A percentile compares a stretch with the other conserved stretches of the same genome.
Conservation (phyloP, 2,888 invertebrate genomes). For the Ypsolopha scabrella region DNA sequence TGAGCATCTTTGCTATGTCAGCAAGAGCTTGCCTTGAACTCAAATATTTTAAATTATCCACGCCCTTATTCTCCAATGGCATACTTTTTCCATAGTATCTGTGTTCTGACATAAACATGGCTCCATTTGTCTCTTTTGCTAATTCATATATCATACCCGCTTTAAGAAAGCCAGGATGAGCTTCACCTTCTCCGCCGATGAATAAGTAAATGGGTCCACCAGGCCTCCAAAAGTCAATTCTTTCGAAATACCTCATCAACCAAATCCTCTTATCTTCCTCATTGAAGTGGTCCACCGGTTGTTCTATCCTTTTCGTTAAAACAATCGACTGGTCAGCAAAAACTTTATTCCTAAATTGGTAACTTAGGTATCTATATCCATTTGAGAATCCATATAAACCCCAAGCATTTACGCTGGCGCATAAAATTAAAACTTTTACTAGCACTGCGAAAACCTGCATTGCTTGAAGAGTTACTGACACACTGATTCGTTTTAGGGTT, state of each 20-base stretch:
- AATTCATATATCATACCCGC: constrained; percentile 43
- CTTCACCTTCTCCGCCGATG: constrained; percentile 42
- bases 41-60: constrained; percentile 37
- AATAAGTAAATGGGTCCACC: constrained; percentile 44
- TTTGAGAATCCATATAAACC: constrained; percentile 20
- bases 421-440: too few relatives aligned
- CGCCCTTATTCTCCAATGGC: constrained; percentile 31
- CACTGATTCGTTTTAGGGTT: too few relatives aligned
- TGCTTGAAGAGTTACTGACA: too few relatives aligned
- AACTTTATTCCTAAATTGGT: constrained; percentile 20
- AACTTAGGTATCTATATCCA: constrained; percentile 27
- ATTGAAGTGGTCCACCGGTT: constrained; percentile 48
- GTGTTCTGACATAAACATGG: constrained; percentile 41
- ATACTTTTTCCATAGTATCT: constrained; percentile 54
- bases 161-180: constrained; percentile 28
- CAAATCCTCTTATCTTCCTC: constrained; percentile 30
- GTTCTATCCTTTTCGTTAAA: constrained; percentile 33
- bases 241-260: constrained; percentile 50
- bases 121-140: constrained; percentile 50
- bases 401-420: too few relatives aligned
- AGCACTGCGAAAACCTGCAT: too few relatives aligned
- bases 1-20: constrained; percentile 36
- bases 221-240: constrained; percentile 32
- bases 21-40: constrained; percentile 48
- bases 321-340: constrained; percentile 17